Percentiles rank a stretch among this genome's conserved stretches.
Conservation (phyloP, 2,888 invertebrate genomes). For the Nephrocerus scutellatus region DNA sequence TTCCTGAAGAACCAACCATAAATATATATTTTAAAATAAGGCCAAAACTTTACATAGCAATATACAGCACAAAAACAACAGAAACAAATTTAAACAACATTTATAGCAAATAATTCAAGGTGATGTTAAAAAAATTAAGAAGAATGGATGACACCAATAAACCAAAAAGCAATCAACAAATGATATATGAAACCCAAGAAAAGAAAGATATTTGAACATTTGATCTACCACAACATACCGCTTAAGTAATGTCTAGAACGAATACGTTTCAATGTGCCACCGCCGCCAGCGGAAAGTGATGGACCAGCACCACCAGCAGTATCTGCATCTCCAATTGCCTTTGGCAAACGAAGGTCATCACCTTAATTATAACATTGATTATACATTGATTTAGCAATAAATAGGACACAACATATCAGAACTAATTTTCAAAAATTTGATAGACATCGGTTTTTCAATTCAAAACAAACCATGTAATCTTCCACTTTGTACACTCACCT, state of each 20-base stretch:
- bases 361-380: slow-evolving; percentile 23
- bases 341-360: slow-evolving; percentile 44
- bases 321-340: slow-evolving; percentile 43
- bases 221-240: slow-evolving; percentile 36
- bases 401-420: neutral
- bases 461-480: neutral
- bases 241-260: slow-evolving; percentile 47
- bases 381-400: slow-evolving; percentile 10
- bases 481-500: slow-evolving; percentile 53
- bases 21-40: too few relatives aligned
- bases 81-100: slow-evolving; percentile 2
- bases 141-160: slow-evolving; percentile 4
- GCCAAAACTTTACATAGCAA: too few relatives aligned
- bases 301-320: slow-evolving; percentile 31
- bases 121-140: slow-evolving; percentile 1
- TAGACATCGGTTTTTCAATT: neutral
- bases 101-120: slow-evolving; percentile 5
- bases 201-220: slow-evolving; percentile 5
- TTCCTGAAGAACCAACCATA: too few relatives aligned
- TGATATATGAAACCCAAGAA: slow-evolving; percentile 8
- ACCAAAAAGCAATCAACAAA: neutral
- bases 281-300: slow-evolving; percentile 35
- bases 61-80: slow-evolving; percentile 4
- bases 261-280: slow-evolving; percentile 37
- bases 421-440: neutral